Evolutionary conservation across 2,888 invertebrate genomes (phyloP).

Genomic region (Acanthoscelides obtectus): DNA sequence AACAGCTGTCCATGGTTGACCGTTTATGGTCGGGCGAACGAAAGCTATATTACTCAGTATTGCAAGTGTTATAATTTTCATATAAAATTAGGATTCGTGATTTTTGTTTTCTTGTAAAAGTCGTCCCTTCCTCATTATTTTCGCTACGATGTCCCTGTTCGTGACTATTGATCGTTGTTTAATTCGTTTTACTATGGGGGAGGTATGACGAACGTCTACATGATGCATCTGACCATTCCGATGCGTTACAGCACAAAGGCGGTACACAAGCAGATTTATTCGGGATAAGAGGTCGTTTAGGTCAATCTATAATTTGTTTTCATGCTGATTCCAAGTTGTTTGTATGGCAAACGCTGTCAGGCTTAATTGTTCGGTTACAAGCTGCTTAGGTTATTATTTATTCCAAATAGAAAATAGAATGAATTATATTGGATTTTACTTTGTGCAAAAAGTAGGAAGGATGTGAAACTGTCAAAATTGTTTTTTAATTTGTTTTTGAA

Average conservation of each 20-base stretch:
- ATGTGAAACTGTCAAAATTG: too few species aligned
- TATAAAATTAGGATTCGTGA: too few species aligned
- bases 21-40: too few species aligned
- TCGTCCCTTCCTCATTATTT: too few species aligned
- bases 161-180: neutral
- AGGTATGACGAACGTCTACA: neutral
- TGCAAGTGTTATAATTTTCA: too few species aligned
- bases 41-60: too few species aligned
- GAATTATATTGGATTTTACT: neutral
- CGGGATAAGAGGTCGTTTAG: neutral
- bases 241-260: neutral
- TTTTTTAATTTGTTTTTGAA: too few species aligned
- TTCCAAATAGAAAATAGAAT: neutral
- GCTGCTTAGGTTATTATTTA: neutral
- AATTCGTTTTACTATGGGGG: neutral
- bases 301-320: neutral
- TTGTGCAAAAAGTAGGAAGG: too few species aligned
- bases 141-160: neutral
- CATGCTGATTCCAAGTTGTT: neutral
- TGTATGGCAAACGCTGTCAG: neutral
- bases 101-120: too few species aligned
- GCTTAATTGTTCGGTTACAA: neutral
- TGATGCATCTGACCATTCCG: neutral
- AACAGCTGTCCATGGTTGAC: too few species aligned
- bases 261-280: neutral